Conservation (phyloP, 2,888 invertebrate species). For the Saturnia japonica region DNA sequence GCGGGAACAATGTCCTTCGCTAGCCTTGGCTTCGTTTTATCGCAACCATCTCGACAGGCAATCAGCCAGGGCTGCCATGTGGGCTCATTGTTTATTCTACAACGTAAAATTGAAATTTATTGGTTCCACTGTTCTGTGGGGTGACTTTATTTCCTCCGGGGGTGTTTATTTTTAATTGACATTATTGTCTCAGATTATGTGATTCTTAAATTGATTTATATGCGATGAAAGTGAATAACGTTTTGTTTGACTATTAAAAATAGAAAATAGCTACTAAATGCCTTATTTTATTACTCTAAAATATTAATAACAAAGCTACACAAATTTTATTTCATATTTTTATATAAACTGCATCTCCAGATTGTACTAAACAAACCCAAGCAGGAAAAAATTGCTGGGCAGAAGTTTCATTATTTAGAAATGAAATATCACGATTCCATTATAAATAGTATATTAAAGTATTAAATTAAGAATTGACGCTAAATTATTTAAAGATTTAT, state of each 20-base stretch:
- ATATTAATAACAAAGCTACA: no score
- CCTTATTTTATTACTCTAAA: no score
- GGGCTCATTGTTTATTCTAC: conserved; percentile 49
- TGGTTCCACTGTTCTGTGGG: conserved; percentile 20
- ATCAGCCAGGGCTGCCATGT: conserved; percentile 61
- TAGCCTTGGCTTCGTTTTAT: conserved; percentile 73
- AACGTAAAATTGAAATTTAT: conserved; percentile 57
- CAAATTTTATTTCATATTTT: no score
- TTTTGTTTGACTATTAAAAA: not conserved
- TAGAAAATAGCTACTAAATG: no score
- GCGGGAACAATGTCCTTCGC: conserved; percentile 73
- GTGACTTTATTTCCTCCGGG: conserved; percentile 12
- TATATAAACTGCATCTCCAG: no score
- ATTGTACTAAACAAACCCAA: no score
- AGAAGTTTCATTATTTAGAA: not conserved
- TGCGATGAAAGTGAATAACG: not conserved
- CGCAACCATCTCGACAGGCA: conserved; percentile 41
- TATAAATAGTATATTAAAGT: not conserved
- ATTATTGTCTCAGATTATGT: not conserved
- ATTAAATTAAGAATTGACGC: not conserved
- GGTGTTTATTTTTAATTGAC: conserved; percentile 14
- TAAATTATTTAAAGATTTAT: not conserved
- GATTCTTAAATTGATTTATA: not conserved
- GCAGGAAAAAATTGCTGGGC: not conserved
- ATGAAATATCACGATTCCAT: no score